Conservation (phyloP, 2,113 vertebrate species). For the Xenopus laevis region DNA sequence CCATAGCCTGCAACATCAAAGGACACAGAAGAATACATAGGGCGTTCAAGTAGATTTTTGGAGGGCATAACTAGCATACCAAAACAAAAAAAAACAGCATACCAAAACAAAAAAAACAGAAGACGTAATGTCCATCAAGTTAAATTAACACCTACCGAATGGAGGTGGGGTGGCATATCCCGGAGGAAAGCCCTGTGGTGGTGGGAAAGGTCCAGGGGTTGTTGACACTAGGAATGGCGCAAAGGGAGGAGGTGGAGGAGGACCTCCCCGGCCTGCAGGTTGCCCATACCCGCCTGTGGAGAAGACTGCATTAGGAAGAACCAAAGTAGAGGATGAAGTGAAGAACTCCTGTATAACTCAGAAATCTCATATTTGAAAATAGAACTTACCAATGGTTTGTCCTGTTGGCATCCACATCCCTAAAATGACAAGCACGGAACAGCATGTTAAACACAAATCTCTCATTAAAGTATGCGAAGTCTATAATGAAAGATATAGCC, state of each 20-base stretch:
- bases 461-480: too few species aligned
- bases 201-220: constrained; percentile 85
- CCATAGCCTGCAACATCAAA: constrained; percentile 76
- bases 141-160: constrained; percentile 80
- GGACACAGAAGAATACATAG: neutral
- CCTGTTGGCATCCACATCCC: constrained; percentile 98
- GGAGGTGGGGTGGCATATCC: constrained; percentile 92
- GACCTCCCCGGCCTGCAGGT: constrained; percentile 80
- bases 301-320: constrained; percentile 40
- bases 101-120: too few species aligned
- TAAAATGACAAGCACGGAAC: constrained; percentile 49
- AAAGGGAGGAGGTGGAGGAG: constrained; percentile 88
- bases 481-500: too few species aligned
- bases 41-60: neutral
- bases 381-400: constrained; percentile 88
- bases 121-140: too few species aligned
- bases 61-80: neutral
- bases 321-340: constrained; percentile 39
- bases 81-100: too few species aligned
- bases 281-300: constrained; percentile 85
- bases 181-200: constrained; percentile 91
- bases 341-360: constrained; percentile 39
- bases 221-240: constrained; percentile 89
- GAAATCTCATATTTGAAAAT: neutral
- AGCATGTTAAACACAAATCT: too few species aligned